Base-by-base conservation (phyloP, 2,888 invertebrate species). In the Latheticus oryzae region DNA sequence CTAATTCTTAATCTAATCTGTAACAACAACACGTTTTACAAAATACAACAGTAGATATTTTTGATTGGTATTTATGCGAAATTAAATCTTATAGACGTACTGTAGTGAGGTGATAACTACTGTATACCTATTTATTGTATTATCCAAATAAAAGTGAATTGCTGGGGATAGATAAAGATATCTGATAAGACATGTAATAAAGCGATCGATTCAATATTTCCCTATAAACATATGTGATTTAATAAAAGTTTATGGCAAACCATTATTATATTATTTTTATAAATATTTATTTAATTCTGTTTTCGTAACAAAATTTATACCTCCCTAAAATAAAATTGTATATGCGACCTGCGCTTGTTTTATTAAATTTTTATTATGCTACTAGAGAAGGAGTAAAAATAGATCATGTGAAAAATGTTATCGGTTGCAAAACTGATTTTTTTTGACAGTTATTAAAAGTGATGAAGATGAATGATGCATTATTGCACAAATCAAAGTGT, bases 51-150 rank as follows among this genome's bases (percentile, higher is more conserved):
- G 30, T 53, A 40, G 42, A 62, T 60, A 61, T 60, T 62, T 64
- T 62, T 59, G 37, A 52, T 60, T 50, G 55, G 54, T 37, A 15
- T 58, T 57, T 42, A 50, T 45, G 62, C 60, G 61, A 61, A 63
- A 53, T 59, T 56, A 58, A 61, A 61, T 60, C 57, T 60, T 58
- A 56, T 59, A 45, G 40, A 45, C 54, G 40, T 54, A 52, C 50
- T 58, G 35, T 54, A 42, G 45, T 48, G 62, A 63, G 58, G 61
- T 57, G 61, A 48, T 61, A 60, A 67, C 67, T 67, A 67, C 67
- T 58, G 67, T 64, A 62, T 67, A n/a, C n/a, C n/a, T n/a, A 65
- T 65, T 55, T 61, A 59, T 61, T 61, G 52, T 62, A 61, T 50
- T 47, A 40, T 30, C 38, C 47, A 52, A 53, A 58, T 55, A 59